Base-by-base conservation (phyloP, 2,797 vertebrate genomes). In the Oophaga sylvatica region DNA sequence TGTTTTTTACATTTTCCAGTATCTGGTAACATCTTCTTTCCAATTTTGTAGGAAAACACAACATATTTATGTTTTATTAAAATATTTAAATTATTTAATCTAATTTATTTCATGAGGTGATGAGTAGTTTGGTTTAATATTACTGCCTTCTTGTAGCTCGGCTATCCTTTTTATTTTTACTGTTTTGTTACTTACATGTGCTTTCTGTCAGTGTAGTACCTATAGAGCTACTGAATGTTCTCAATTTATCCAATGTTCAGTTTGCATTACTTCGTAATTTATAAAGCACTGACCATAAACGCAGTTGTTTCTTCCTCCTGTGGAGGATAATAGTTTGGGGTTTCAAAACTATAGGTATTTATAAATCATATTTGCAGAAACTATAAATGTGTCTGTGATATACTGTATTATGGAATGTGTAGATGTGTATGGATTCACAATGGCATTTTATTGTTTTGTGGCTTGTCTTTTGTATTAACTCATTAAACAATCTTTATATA, bases 1-100 rank as follows among this genome's bases (percentile, higher is more conserved):
- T 48, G 15, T 5, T 77, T 57, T 71, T 79, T 48, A 67, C 31
- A 82, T 70, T 83, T 22, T 87, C 88, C 88, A 89, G 80, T 83
- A 86, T 89, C 88, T 89, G 88, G 88, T 78, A 83, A 67, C 45
- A 73, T 2, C 67, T 22, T 67, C 16, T 89, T 86, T 87, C 75
- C 75, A 79, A 41, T 87, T 89, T 83, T 89, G 35, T 79, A 79
- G 88, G 84, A 89, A 77, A 89, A 73, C 75, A 86, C 56, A 80
- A 60, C 26, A 59, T 73, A 89, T 89, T 83, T 89, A 86, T 89
- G 20, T 83, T 83, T 83, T 79, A 70, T 84, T 53, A 79, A 71
- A 62, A 56, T 89, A 89, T 86, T 89, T 89, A 89, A 83, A 71
- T 80, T 89, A 89, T 89, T 89, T 89, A 85, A 85, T 85, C 22